phyloP scores from a whole-genome alignment of 2,797 vertebrate species.

The Falco novaeseelandiae region DNA sequence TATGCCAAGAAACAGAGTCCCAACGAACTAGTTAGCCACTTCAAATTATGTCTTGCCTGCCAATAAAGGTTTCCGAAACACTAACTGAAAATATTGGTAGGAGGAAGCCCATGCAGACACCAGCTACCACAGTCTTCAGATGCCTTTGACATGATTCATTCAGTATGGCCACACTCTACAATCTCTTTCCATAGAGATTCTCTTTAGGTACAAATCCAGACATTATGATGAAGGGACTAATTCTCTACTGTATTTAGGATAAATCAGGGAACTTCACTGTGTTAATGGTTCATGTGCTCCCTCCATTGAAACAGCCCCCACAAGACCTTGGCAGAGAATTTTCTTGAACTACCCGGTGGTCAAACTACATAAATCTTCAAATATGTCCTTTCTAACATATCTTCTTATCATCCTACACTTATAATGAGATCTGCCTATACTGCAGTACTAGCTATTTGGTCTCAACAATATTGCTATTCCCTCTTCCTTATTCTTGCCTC shows the following conservation, averaged over 20 bases:
- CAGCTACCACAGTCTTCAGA: background rate
- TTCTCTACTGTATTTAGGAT: background rate
- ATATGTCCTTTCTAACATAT: background rate
- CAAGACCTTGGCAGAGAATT: background rate
- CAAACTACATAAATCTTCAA: background rate
- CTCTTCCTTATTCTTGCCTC: background rate
- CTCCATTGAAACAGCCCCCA: background rate
- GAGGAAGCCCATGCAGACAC: background rate
- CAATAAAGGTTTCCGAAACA: background rate
- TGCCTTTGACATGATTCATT: background rate
- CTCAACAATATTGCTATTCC: background rate
- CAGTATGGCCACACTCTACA: background rate
- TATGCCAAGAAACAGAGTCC: background rate
- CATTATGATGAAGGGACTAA: background rate
- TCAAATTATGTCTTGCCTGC: background rate
- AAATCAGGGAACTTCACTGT: background rate
- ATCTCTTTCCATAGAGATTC: background rate
- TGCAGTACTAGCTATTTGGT: background rate
- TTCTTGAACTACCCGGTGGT: background rate
- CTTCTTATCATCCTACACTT: background rate
- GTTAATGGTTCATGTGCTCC: background rate
- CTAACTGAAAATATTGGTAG: background rate
- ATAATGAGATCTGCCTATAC: background rate
- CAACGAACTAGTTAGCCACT: background rate
- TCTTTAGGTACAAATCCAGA: background rate